Percentiles rank a stretch among this genome's conserved stretches.
These are phyloP conservation scores for Nemotelus pantherinus DNA, from an alignment of 2,888 invertebrate genomes.

Conservation along the genomic window DNA sequence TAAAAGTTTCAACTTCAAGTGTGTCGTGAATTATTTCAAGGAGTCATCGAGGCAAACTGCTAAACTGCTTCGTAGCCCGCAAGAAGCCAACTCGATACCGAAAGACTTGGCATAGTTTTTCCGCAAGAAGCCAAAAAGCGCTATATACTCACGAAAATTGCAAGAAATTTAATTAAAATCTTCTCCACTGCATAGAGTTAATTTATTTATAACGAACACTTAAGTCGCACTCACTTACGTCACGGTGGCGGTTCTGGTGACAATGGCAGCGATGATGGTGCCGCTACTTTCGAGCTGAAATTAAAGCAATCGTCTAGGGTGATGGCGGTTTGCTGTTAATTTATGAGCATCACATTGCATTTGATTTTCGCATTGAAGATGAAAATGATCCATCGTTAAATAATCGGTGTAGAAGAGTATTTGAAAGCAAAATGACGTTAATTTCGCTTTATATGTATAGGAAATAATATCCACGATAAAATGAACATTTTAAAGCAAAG, in stretches of 20 bases:
- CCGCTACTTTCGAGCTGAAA: not conserved
- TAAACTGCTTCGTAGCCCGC: not conserved
- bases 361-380: not conserved
- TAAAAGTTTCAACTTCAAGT: constrained; percentile 33
- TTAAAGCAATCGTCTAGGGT: constrained; percentile 25
- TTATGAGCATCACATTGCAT: constrained; percentile 14
- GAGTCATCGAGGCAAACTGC: not conserved
- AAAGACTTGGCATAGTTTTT: not conserved
- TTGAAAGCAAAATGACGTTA: no score
- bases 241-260: not conserved
- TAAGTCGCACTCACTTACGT: constrained; percentile 22
- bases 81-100: constrained; percentile 17
- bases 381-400: no score
- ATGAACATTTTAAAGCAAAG: no score
- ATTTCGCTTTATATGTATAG: no score
- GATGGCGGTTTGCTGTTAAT: constrained; percentile 23
- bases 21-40: not conserved
- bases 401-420: no score
- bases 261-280: not conserved
- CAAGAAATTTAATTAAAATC: constrained; percentile 45
- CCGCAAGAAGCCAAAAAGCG: not conserved
- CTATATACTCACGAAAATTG: constrained; percentile 30
- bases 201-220: constrained; percentile 42
- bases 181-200: constrained; percentile 32
- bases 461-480: no score